These are phyloP conservation scores for Colinus virginianus DNA, from an alignment of 2,113 vertebrate genomes.

Conservation along the genomic window DNA sequence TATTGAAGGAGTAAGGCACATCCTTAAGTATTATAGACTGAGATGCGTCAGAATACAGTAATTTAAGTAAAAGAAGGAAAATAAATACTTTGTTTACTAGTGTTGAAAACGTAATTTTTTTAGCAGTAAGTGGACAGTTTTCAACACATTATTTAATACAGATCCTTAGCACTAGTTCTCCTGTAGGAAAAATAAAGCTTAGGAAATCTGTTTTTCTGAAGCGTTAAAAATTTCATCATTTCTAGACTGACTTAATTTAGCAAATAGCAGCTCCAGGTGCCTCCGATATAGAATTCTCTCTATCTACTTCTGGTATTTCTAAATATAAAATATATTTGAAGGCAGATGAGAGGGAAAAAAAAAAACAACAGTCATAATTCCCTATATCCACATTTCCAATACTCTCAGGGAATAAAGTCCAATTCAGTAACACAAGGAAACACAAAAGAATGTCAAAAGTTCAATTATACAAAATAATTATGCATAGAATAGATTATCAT, in stretches of 20 bases:
- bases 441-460: not conserved
- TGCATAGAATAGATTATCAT: not conserved
- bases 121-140: not conserved
- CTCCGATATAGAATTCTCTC: not conserved
- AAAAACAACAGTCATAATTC: not conserved
- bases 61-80: not conserved
- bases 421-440: not conserved
- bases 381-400: not conserved
- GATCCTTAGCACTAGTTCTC: not conserved
- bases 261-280: not conserved
- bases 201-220: not conserved
- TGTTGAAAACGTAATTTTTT: not conserved
- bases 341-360: not conserved
- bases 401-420: not conserved
- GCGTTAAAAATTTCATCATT: not conserved
- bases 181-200: not conserved
- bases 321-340: not conserved
- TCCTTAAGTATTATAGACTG: not conserved
- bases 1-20: not conserved
- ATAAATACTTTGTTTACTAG: not conserved
- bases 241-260: accelerated
- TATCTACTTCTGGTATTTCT: not conserved
- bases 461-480: not conserved
- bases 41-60: not conserved
- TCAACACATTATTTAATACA: not conserved